A percentile compares a stretch with the other conserved stretches of the same genome.
Conservation (phyloP, 1,140 invertebrate genomes). For the Drosophila punjabiensis region DNA sequence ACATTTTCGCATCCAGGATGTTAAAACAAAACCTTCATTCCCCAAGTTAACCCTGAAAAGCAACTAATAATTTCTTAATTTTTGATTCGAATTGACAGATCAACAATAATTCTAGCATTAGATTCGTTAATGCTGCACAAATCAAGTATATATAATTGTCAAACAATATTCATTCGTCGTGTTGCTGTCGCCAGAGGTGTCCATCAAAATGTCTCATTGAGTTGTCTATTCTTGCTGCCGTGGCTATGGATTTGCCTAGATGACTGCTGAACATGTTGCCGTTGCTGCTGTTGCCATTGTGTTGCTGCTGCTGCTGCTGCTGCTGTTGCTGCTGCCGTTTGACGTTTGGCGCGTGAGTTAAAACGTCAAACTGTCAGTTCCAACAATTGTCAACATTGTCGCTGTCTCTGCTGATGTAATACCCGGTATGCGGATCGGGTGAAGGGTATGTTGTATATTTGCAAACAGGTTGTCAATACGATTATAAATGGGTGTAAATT, state of each 20-base stretch:
- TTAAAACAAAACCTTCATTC: not conserved
- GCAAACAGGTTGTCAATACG: not conserved
- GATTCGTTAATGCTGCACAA: conserved; percentile 37
- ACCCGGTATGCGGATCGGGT: not conserved
- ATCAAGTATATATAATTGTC: conserved; percentile 58
- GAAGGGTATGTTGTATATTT: not conserved
- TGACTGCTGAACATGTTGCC: conserved; percentile 22
- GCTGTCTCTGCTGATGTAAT: conserved; percentile 22
- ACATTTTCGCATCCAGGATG: not conserved
- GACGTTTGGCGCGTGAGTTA: conserved; percentile 74
- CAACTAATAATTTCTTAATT: conserved; percentile 18
- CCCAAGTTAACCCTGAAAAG: conserved; percentile 19
- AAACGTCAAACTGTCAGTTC: conserved; percentile 76
- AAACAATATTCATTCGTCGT: conserved; percentile 62
- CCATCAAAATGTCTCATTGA: conserved; percentile 65
- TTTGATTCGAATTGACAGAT: conserved; percentile 17
- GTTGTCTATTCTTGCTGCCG: conserved; percentile 44
- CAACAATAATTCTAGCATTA: conserved; percentile 38
- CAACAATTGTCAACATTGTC: conserved; percentile 64
- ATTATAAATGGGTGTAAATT: not conserved
- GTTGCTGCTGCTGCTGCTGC: conserved; percentile 22
- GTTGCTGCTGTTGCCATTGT: conserved; percentile 19
- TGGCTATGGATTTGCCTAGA: conserved; percentile 37
- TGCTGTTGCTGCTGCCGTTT: conserved; percentile 30
- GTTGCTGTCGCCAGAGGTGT: conserved; percentile 48